Evolutionary conservation across 2,888 invertebrate species (phyloP).

Genomic region (Notodonta dromedarius): DNA sequence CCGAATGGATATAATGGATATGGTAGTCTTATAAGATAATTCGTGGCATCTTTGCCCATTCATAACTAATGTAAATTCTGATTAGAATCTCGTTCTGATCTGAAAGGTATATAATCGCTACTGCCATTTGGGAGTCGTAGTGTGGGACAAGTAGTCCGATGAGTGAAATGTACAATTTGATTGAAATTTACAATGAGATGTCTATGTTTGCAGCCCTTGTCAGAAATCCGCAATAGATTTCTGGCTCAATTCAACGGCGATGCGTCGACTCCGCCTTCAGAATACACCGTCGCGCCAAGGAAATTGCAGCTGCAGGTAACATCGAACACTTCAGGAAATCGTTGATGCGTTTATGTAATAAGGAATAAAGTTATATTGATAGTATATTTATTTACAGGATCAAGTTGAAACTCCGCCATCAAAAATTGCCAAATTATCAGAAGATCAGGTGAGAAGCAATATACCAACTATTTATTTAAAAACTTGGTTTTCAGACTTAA

Average conservation of each 20-base stretch:
- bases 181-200: too few species aligned
- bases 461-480: neutral
- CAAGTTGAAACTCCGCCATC: conserved; percentile 70
- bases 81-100: too few species aligned
- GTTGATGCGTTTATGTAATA: neutral
- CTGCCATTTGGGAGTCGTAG: too few species aligned
- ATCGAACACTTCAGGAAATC: neutral
- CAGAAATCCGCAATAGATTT: conserved; percentile 81
- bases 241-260: conserved; percentile 68
- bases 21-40: too few species aligned
- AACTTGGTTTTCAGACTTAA: too few species aligned
- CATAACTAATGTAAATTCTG: too few species aligned
- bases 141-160: too few species aligned
- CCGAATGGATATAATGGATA: too few species aligned
- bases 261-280: conserved; percentile 53
- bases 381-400: conserved; percentile 51
- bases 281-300: conserved; percentile 50
- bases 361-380: neutral
- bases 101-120: too few species aligned
- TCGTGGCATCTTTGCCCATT: too few species aligned
- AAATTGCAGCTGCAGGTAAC: conserved; percentile 64
- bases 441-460: conserved; percentile 56
- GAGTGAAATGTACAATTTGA: too few species aligned
- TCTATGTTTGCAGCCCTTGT: conserved; percentile 71
- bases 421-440: conserved; percentile 64